phyloP scores from a whole-genome alignment of 2,113 vertebrate species.

The Oceanites oceanicus region DNA sequence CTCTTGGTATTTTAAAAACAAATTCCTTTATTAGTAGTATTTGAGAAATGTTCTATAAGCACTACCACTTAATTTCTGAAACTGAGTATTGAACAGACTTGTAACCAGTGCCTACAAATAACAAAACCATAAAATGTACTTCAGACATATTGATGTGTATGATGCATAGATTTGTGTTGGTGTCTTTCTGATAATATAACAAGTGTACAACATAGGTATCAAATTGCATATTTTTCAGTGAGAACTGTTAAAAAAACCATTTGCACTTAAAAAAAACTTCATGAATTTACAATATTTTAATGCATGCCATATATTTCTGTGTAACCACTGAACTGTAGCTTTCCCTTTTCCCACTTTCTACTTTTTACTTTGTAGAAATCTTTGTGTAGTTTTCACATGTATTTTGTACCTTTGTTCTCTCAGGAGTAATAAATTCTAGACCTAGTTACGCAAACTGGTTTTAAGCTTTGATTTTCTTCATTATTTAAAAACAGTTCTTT shows the following conservation, averaged over 20 bases:
- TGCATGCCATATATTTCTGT: slow-evolving; percentile 67
- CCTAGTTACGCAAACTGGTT: slow-evolving; percentile 54
- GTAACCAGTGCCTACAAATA: slow-evolving; percentile 19
- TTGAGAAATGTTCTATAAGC: slow-evolving; percentile 51
- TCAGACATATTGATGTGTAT: neutral
- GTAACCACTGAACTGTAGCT: slow-evolving; percentile 69
- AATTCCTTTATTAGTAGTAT: slow-evolving; percentile 17
- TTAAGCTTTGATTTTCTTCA: slow-evolving; percentile 62
- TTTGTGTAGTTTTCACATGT: slow-evolving; percentile 61
- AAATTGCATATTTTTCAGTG: slow-evolving; percentile 47
- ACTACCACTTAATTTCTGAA: slow-evolving; percentile 45
- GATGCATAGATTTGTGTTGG: slow-evolving; percentile 26
- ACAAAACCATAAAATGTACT: slow-evolving; percentile 11
- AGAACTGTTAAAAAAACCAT: slow-evolving; percentile 39
- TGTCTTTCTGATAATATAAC: slow-evolving; percentile 18
- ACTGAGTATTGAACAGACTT: slow-evolving; percentile 37
- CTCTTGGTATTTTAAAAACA: slow-evolving; percentile 36
- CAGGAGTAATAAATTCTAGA: slow-evolving; percentile 77
- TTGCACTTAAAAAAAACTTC: slow-evolving; percentile 63
- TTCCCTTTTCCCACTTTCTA: slow-evolving; percentile 60
- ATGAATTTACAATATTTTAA: slow-evolving; percentile 61
- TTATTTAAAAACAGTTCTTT: neutral
- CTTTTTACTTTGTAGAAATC: slow-evolving; percentile 67
- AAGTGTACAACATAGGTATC: slow-evolving; percentile 54
- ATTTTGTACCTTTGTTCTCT: slow-evolving; percentile 71